Evolutionary conservation across 2,113 vertebrate species (phyloP).

Genomic region (Dromiciops gliroides): DNA sequence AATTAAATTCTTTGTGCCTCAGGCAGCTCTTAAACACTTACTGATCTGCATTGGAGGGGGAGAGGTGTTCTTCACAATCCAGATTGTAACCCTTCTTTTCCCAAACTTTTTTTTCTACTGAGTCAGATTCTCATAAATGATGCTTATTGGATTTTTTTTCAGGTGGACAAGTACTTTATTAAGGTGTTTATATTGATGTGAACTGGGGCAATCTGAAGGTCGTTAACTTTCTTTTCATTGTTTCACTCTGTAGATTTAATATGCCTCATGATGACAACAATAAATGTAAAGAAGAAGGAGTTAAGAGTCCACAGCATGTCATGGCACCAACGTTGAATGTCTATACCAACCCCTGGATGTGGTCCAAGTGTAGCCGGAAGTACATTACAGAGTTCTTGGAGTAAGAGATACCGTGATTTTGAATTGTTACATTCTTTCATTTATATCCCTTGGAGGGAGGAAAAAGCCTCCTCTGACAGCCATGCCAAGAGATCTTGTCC

Average conservation of each 20-base stretch:
- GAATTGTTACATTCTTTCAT: constrained; percentile 63
- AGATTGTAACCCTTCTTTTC: background rate
- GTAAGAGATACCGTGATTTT: constrained; percentile 85
- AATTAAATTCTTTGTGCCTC: background rate
- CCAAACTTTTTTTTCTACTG: constrained; percentile 1
- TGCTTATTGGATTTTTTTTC: background rate
- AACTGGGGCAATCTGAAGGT: background rate
- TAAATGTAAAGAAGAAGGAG: constrained; percentile 96
- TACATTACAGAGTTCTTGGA: constrained; percentile 99
- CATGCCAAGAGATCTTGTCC: background rate
- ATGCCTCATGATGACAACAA: constrained; percentile 99
- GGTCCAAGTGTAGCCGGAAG: constrained; percentile 99
- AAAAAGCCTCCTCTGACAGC: constrained; percentile 33
- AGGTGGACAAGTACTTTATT: background rate
- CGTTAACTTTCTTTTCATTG: background rate
- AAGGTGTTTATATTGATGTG: background rate
- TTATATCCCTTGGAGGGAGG: constrained; percentile 54
- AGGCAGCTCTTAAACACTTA: background rate
- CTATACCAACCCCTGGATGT: constrained; percentile 99
- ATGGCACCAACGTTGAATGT: constrained; percentile 98
- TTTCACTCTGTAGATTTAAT: constrained; percentile 90
- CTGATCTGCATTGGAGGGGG: background rate
- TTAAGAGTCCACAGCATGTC: constrained; percentile 96
- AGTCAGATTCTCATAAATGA: background rate
- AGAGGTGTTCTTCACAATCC: background rate